Evolutionary conservation across 2,113 vertebrate genomes (phyloP).

Genomic region (Spheniscus mendiculus): DNA sequence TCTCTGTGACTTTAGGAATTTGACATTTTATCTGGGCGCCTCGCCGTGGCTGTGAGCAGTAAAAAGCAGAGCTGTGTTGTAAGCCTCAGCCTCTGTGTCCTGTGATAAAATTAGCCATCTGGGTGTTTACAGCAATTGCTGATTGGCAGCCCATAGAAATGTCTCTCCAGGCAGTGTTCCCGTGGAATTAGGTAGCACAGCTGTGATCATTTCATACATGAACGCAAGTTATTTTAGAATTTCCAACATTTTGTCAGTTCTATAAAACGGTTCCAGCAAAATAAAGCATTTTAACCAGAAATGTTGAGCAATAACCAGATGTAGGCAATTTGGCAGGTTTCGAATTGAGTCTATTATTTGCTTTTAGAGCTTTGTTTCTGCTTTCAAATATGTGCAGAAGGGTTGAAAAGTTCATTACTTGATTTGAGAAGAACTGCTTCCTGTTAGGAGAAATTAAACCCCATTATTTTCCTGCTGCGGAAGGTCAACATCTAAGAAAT

Average conservation of each 20-base stretch:
- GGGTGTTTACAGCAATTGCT: constrained; percentile 56
- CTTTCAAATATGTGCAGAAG: constrained; percentile 5
- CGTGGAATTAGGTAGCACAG: constrained; percentile 59
- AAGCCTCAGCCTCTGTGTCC: constrained; percentile 52
- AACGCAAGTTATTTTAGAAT: constrained; percentile 47
- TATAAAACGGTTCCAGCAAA: constrained; percentile 52
- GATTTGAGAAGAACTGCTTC: background rate
- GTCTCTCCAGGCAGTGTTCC: constrained; percentile 69
- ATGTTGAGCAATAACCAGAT: constrained; percentile 64
- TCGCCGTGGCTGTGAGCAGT: background rate
- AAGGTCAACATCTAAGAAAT: background rate
- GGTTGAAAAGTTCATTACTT: constrained; percentile 28
- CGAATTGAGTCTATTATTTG: constrained; percentile 22
- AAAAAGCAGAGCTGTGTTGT: background rate
- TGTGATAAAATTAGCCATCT: constrained; percentile 67
- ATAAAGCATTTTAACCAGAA: constrained; percentile 66
- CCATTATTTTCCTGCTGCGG: background rate
- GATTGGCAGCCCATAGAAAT: constrained; percentile 43
- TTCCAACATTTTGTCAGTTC: constrained; percentile 53
- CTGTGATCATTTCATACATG: constrained; percentile 64
- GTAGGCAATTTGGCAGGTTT: constrained; percentile 54
- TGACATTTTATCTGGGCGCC: background rate
- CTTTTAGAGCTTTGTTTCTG: constrained; percentile 47
- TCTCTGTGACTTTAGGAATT: background rate
- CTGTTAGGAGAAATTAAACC: background rate